Evolutionary conservation across 2,113 vertebrate species (phyloP).

Genomic region (Atrichornis clamosus): DNA sequence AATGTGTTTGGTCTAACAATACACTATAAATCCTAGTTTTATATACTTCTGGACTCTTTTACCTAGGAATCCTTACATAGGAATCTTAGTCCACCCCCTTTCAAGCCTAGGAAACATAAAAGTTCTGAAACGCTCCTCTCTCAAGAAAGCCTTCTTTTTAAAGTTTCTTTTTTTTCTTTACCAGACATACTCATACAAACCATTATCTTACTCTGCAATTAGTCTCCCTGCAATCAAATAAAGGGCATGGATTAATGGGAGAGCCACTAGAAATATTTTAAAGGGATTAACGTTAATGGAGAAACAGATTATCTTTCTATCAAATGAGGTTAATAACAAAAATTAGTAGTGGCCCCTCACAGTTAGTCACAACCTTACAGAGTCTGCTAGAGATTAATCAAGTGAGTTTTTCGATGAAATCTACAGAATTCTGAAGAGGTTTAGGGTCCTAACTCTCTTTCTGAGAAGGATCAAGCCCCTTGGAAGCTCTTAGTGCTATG

Average conservation of each 20-base stretch:
- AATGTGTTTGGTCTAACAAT: not conserved
- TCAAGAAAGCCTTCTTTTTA: not conserved
- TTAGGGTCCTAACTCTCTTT: not conserved
- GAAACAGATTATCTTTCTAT: conserved; percentile 35
- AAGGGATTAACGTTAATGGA: conserved; percentile 2
- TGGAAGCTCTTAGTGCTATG: not conserved
- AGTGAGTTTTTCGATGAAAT: not conserved
- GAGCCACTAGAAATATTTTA: conserved; percentile 37
- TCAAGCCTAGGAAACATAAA: not conserved
- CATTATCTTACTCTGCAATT: not conserved
- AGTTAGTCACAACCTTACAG: not conserved
- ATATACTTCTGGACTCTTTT: not conserved
- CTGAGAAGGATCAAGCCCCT: not conserved
- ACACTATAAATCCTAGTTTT: not conserved
- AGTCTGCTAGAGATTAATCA: not conserved
- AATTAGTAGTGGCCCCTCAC: not conserved
- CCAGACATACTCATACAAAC: not conserved
- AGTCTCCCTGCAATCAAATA: conserved; percentile 15
- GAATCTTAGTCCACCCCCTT: not conserved
- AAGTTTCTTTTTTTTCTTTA: not conserved
- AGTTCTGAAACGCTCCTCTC: not conserved
- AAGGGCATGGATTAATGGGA: conserved; percentile 13
- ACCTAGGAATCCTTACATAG: not conserved
- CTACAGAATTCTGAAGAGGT: not conserved
- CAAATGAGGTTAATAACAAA: conserved; percentile 23